Percentiles rank a stretch among this genome's conserved stretches.
These are phyloP conservation scores for Chaetura pelagica DNA, from an alignment of 2,113 vertebrate species.

Conservation along the genomic window DNA sequence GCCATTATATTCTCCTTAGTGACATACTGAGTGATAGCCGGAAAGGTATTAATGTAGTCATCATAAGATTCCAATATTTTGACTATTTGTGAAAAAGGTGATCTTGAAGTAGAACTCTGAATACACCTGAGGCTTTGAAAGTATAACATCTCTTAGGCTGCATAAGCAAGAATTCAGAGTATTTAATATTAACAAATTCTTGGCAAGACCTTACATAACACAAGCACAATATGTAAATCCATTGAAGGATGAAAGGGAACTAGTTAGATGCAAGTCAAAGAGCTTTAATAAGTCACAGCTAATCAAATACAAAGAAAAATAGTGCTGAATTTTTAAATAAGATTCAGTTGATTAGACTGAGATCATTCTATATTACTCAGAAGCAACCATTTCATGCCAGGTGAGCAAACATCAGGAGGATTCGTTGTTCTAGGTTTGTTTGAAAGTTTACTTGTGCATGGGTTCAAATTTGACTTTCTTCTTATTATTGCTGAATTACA, in stretches of 20 bases:
- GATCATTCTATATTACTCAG: not conserved
- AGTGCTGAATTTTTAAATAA: not conserved
- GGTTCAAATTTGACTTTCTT: not conserved
- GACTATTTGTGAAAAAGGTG: not conserved
- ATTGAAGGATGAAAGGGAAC: conserved; percentile 26
- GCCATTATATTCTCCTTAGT: not conserved
- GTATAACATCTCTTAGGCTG: not conserved
- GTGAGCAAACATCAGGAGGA: not conserved
- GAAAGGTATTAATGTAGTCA: not conserved
- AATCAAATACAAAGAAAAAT: conserved; percentile 17
- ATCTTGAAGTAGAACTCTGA: not conserved
- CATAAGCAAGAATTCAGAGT: not conserved
- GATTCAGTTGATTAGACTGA: not conserved
- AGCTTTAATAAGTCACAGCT: not conserved
- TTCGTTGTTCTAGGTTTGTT: accelerated
- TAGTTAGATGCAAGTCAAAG: conserved; percentile 10
- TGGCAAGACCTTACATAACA: not conserved
- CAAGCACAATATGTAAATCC: not conserved
- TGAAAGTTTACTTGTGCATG: not conserved
- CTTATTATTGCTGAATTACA: not conserved
- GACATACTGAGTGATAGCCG: not conserved
- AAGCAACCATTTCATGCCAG: not conserved
- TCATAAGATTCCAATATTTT: not conserved
- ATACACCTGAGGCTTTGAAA: not conserved
- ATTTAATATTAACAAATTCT: not conserved